Evolutionary conservation across 2,113 vertebrate species (phyloP).

Genomic region (Melanotaenia duboulayi): DNA sequence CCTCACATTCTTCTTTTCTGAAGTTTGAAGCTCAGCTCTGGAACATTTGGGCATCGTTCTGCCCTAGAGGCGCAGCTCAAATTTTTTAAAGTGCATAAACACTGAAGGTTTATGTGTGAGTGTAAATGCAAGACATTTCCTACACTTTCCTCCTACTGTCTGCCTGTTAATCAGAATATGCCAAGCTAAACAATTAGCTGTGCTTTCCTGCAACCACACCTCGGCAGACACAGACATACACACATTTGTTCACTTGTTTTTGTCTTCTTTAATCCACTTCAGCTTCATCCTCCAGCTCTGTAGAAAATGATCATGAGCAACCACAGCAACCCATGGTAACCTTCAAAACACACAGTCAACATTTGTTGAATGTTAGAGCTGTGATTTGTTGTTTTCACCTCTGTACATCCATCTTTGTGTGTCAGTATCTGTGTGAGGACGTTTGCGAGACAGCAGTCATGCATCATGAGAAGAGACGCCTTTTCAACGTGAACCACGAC

Average conservation of each 20-base stretch:
- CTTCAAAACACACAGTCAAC: constrained; percentile 21
- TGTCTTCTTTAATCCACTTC: constrained; percentile 29
- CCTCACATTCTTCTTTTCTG: constrained; percentile 59
- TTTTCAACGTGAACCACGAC: constrained; percentile 40
- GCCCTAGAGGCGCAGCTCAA: constrained; percentile 36
- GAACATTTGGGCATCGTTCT: constrained; percentile 62
- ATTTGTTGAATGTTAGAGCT: constrained; percentile 13
- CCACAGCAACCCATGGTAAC: constrained; percentile 50
- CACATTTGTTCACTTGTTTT: constrained; percentile 12
- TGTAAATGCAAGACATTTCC: constrained; percentile 45
- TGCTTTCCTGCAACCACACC: constrained; percentile 53
- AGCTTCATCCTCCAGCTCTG: constrained; percentile 18
- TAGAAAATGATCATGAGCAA: constrained; percentile 21
- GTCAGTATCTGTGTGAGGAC: constrained; percentile 41
- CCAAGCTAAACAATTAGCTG: constrained; percentile 72
- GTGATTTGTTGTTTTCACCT: constrained; percentile 13
- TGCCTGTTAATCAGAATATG: constrained; percentile 22
- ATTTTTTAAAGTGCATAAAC: constrained; percentile 35
- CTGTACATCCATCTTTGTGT: constrained; percentile 30
- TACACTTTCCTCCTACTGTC: constrained; percentile 41
- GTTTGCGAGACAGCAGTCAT: constrained; percentile 34
- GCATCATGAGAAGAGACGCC: constrained; percentile 13
- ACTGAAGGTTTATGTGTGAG: constrained; percentile 18
- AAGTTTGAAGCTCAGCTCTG: constrained; percentile 55
- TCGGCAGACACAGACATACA: constrained; percentile 22